Base-by-base conservation (phyloP, 2,113 vertebrate genomes). In the Heterotilapia buettikoferi region DNA sequence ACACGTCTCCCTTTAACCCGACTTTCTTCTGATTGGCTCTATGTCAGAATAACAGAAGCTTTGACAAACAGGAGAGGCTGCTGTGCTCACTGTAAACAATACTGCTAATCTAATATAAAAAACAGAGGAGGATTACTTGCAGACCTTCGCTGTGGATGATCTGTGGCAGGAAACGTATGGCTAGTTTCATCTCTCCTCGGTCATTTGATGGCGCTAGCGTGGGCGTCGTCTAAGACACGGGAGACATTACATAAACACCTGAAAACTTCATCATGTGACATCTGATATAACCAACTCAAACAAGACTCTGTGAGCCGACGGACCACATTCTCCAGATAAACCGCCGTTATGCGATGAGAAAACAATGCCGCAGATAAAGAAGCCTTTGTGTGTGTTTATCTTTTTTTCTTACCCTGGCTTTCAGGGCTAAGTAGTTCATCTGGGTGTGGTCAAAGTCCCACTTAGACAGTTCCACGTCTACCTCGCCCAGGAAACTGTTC, bases 401-500 rank as follows among this genome's bases (percentile, higher is more conserved):
- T 43, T 38, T 36, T 43, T 59, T n/a, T 53, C 78, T 88, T 95
- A 99, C 99, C 96, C 97, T 97, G 80, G 97, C 94, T 95, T 98
- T 98, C 87, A 99, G 96, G 6, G 96, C 94, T 83, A 97, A 97
- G 97, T 97, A 97, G 90, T 95, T 97, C 94, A 98, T 97, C 78
- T 97, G 97, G 86, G 97, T 97, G 94, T 97, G 97, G 86, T 95
- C 96, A 96, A 98, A 99, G 90, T 99, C 97, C 98, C 98, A 99
- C 2, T 93, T 95, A 88, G 96, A 97, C 76, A 99, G 96, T 88
- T 99, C 97, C 73, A 99, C 82, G 14, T 99, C 98, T 26, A 98
- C 97, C 94, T 99, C 98, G 2, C 99, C 99, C 78, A 99, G 96
- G 90, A 99, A 99, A 82, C 97, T 98, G 89, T 99, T 99, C 57